phyloP scores from a whole-genome alignment of 2,888 invertebrate species.

The Biston stratarius region DNA sequence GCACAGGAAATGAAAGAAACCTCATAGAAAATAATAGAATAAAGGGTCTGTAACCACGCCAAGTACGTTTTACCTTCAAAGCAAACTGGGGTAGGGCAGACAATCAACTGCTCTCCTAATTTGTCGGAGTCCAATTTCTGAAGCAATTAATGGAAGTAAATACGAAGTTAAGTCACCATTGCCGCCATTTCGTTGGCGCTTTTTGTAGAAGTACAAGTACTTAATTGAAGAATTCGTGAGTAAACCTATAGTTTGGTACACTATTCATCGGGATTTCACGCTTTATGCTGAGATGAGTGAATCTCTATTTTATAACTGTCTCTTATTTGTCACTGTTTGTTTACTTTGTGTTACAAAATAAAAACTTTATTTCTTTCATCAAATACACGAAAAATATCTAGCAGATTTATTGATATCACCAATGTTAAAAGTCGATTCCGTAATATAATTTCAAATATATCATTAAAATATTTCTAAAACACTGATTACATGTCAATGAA shows the following conservation, averaged over 20 bases:
- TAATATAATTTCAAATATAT: no score
- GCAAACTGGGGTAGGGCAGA: constrained; percentile 29
- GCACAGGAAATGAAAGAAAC: neutral
- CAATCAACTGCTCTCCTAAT: constrained; percentile 24
- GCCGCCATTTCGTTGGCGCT: neutral
- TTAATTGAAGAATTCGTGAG: constrained; percentile 4
- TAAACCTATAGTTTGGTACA: neutral
- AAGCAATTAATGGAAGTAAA: constrained; percentile 33
- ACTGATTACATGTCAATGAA: no score
- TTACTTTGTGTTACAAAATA: no score
- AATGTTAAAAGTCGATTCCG: no score
- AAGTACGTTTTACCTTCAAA: constrained; percentile 16
- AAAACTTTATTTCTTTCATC: no score
- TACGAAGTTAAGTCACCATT: constrained; percentile 19
- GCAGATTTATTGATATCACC: no score
- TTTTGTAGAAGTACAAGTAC: neutral
- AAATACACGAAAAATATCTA: no score
- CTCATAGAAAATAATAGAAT: neutral
- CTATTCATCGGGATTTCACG: neutral
- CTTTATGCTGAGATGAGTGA: no score
- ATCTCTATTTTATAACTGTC: no score
- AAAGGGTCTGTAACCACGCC: neutral
- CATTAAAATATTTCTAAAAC: no score
- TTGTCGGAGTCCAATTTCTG: constrained; percentile 29
- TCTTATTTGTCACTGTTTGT: no score